Evolutionary conservation across 2,113 vertebrate species (phyloP).

Genomic region (Smithornis capensis): DNA sequence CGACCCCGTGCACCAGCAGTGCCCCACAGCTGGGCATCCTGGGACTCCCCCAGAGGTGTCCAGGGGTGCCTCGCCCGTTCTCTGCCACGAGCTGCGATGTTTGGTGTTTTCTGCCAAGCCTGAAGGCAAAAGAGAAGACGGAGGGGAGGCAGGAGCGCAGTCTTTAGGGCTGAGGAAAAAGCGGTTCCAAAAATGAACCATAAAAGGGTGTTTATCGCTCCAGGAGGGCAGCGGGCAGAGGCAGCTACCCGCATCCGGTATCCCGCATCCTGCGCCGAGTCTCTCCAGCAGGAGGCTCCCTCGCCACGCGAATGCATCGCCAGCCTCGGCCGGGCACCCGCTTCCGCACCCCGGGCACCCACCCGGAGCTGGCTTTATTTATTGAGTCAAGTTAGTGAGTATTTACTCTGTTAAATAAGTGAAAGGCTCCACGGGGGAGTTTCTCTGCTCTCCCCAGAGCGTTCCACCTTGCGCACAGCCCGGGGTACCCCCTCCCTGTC

Average conservation of each 20-base stretch:
- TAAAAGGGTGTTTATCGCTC: rapidly evolving
- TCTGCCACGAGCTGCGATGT: rapidly evolving
- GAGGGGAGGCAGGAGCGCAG: neutral
- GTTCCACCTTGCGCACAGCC: rapidly evolving
- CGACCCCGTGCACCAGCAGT: rapidly evolving
- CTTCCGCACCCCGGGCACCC: neutral
- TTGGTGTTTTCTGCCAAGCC: too few species aligned
- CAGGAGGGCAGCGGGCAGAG: neutral
- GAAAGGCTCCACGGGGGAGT: neutral
- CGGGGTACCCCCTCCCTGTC: neutral
- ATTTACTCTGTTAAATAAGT: rapidly evolving
- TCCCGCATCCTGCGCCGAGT: rapidly evolving
- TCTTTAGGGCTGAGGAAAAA: neutral
- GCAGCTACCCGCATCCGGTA: neutral
- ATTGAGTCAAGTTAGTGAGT: too few species aligned
- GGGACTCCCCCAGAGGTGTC: neutral
- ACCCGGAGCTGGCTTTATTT: neutral
- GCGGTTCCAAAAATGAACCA: rapidly evolving
- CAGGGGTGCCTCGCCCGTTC: rapidly evolving
- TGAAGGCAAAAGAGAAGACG: neutral
- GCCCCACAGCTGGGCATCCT: too few species aligned
- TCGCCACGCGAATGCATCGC: neutral
- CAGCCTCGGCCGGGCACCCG: neutral
- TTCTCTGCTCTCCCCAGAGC: too few species aligned
- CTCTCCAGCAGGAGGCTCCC: constrained; percentile 53